A percentile compares a stretch with the other conserved stretches of the same genome.
phyloP scores from a whole-genome alignment of 2,113 vertebrate genomes.

The Corvus moneduloides region DNA sequence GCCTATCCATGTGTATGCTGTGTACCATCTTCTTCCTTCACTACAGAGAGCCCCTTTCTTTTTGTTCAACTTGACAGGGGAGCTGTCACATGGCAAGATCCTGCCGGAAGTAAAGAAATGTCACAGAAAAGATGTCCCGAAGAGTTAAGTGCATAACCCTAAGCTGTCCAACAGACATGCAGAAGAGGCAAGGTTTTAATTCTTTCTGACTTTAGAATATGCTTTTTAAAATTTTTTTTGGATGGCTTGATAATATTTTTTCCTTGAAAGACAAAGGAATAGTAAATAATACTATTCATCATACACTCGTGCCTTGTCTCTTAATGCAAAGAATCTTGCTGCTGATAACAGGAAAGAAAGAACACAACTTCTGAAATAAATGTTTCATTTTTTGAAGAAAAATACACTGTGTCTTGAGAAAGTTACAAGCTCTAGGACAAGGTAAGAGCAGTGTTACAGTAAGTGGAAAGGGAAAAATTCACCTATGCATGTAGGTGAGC shows the following conservation, averaged over 20 bases:
- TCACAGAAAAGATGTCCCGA: neutral
- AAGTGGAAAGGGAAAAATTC: neutral
- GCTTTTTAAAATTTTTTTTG: neutral
- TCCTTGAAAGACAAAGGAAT: neutral
- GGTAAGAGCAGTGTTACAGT: neutral
- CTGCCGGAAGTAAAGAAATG: neutral
- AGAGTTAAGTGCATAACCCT: neutral
- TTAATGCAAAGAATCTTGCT: neutral
- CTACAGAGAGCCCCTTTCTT: neutral
- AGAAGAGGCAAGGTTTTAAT: neutral
- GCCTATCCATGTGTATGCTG: neutral
- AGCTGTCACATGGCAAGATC: neutral
- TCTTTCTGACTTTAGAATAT: neutral
- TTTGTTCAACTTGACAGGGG: neutral
- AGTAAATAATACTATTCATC: neutral
- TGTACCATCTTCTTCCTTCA: neutral
- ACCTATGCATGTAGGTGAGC: rapidly evolving
- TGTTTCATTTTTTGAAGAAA: neutral
- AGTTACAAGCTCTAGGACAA: neutral
- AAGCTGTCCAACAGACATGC: neutral
- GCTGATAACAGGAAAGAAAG: neutral
- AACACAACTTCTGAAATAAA: neutral
- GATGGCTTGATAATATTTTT: neutral
- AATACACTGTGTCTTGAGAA: neutral
- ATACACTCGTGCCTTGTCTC: neutral